Percentiles rank a stretch among this genome's conserved stretches.
These are phyloP conservation scores for Heliconius himera DNA, from an alignment of 1,140 invertebrate genomes.

Conservation along the genomic window DNA sequence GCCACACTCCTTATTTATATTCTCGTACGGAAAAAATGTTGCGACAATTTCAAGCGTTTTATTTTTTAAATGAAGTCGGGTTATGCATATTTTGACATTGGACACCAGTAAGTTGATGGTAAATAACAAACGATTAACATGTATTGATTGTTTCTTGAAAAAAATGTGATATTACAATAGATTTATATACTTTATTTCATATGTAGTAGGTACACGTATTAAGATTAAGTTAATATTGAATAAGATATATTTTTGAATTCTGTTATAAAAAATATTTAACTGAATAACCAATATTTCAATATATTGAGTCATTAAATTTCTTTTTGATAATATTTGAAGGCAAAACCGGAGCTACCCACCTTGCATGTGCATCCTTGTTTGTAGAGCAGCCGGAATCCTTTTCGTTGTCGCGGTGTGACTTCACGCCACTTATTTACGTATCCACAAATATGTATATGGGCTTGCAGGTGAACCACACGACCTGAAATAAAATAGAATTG, in stretches of 20 bases:
- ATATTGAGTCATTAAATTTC: neutral
- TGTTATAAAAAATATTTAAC: neutral
- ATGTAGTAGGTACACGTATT: too few species aligned
- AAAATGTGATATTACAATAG: neutral
- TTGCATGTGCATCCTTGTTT: slow-evolving; percentile 86
- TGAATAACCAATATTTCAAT: neutral
- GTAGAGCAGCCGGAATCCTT: slow-evolving; percentile 87
- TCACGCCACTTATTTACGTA: slow-evolving; percentile 84
- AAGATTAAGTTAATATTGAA: too few species aligned
- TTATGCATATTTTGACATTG: neutral
- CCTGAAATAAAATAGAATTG: slow-evolving; percentile 59
- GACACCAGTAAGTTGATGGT: neutral
- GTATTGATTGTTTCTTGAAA: neutral
- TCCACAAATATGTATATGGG: slow-evolving; percentile 84
- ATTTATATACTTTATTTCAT: neutral
- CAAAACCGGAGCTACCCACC: slow-evolving; percentile 64
- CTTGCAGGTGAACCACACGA: slow-evolving; percentile 81
- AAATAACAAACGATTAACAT: neutral
- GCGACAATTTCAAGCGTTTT: neutral
- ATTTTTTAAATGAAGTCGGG: neutral
- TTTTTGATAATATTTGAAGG: neutral
- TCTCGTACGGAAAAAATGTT: neutral
- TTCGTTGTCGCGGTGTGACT: slow-evolving; percentile 86
- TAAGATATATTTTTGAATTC: neutral
- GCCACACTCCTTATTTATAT: neutral